Conservation (phyloP, 2,888 invertebrate genomes). For the Diploptera punctata region DNA sequence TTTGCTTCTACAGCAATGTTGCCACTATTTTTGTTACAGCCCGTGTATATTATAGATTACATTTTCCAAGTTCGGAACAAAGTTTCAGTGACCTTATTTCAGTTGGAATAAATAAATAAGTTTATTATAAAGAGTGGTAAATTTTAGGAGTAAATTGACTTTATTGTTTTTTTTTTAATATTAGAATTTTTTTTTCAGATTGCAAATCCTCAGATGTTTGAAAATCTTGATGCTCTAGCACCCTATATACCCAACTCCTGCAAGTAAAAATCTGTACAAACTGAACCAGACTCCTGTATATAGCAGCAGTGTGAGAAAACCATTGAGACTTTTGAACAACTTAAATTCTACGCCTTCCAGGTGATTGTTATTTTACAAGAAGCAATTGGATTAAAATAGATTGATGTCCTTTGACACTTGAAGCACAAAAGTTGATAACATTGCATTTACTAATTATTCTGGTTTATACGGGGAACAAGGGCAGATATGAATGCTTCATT, state of each 20-base stretch:
- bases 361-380: not conserved
- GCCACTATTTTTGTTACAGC: too few species aligned
- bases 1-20: too few species aligned
- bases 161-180: not conserved
- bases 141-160: not conserved
- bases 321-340: not conserved
- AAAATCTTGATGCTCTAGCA: not conserved
- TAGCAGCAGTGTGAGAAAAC: not conserved
- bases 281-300: not conserved
- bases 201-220: not conserved
- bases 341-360: not conserved
- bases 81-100: too few species aligned
- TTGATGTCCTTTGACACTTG: too few species aligned
- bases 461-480: too few species aligned
- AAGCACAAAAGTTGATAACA: too few species aligned
- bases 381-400: too few species aligned
- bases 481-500: too few species aligned
- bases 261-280: not conserved
- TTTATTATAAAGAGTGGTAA: not conserved
- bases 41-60: too few species aligned
- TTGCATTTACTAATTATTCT: too few species aligned
- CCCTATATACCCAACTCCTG: not conserved
- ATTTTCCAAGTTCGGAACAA: too few species aligned
- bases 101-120: not conserved
- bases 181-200: not conserved